Percentiles rank a stretch among this genome's conserved stretches.
phyloP scores from a whole-genome alignment of 2,888 invertebrate species.

The Epiblema foenella region DNA sequence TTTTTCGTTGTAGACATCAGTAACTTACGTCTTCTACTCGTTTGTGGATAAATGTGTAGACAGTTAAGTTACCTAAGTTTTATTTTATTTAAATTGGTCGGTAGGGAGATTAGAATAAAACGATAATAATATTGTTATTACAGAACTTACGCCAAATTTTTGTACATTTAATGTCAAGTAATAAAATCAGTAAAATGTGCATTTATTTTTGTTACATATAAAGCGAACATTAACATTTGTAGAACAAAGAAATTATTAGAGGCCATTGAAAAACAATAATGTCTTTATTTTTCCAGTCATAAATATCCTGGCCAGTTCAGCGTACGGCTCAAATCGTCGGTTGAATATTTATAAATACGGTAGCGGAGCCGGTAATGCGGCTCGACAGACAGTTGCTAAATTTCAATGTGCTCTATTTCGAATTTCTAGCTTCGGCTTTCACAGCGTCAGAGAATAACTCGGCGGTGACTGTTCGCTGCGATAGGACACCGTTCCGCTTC shows the following conservation, averaged over 20 bases:
- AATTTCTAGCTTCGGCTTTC: conserved; percentile 71
- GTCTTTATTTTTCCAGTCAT: conserved; percentile 41
- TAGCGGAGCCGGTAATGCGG: conserved; percentile 73
- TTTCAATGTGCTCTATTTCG: conserved; percentile 81
- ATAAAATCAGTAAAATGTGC: conserved; percentile 1
- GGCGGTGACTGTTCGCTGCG: conserved; percentile 54
- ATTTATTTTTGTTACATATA: conserved; percentile 1
- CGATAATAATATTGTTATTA: not conserved
- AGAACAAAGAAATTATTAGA: conserved; percentile 10
- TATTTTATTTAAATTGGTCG: conserved; percentile 1
- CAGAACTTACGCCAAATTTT: not conserved
- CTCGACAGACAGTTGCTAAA: conserved; percentile 83
- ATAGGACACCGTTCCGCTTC: conserved; percentile 47
- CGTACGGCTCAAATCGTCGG: conserved; percentile 68
- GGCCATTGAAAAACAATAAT: conserved; percentile 30
- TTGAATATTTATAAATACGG: conserved; percentile 80
- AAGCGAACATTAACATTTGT: conserved; percentile 1
- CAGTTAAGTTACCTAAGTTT: conserved; percentile 10
- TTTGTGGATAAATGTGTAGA: conserved; percentile 18
- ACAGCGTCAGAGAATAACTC: conserved; percentile 65
- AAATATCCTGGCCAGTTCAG: conserved; percentile 63
- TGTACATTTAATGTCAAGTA: not conserved
- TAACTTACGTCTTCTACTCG: conserved; percentile 28
- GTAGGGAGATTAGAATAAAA: not conserved
- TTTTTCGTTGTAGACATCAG: conserved; percentile 49